Base-by-base conservation (phyloP, 2,888 invertebrate species). In the Ceramica pisi region DNA sequence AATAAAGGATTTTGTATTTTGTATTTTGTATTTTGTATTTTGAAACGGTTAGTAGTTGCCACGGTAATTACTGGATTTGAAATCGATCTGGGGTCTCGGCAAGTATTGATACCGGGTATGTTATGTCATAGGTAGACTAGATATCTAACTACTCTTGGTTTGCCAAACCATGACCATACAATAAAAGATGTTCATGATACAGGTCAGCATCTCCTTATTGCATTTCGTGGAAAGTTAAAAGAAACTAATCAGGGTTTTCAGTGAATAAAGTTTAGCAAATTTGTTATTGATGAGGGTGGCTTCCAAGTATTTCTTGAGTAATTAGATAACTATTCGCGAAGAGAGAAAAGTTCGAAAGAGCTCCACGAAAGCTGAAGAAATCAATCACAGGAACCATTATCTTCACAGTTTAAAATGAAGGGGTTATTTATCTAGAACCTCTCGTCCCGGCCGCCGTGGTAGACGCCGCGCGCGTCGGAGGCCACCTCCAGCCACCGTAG, bases 11-110 rank as follows among this genome's bases (percentile, higher is more conserved):
- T n/a, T n/a, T n/a, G n/a, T n/a, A n/a, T n/a, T n/a, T n/a, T n/a
- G n/a, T n/a, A n/a, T n/a, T n/a, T n/a, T n/a, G 55, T 69, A 38
- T 65, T 68, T 56, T 67, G 48, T 51, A 70, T 64, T 71, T 79
- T 31, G 19, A 65, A 67, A 48, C 10, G 35, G 35, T 57, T 38
- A n/a, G 38, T 57, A 19, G 21, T 46, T 62, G 48, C n/a, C 1
- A 14, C 16, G n/a, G 50, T 26, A 31, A 64, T 62, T 41, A 44
- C 19, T 44, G 19, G 35, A 61, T 26, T n/a, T 48, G 31, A 53
- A 35, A 61, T 16, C 3, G 14, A 46, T 57, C n/a, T 70, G 9
- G 21, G 48, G 12, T 16, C 14, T 35, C n/a, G 44, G 38, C 5
- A 44, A 44, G 7, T 46, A 46, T 67, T 59, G 26, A 26, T 31